phyloP scores from a whole-genome alignment of 2,888 invertebrate species.

The Stenoptilia bipunctidactyla region DNA sequence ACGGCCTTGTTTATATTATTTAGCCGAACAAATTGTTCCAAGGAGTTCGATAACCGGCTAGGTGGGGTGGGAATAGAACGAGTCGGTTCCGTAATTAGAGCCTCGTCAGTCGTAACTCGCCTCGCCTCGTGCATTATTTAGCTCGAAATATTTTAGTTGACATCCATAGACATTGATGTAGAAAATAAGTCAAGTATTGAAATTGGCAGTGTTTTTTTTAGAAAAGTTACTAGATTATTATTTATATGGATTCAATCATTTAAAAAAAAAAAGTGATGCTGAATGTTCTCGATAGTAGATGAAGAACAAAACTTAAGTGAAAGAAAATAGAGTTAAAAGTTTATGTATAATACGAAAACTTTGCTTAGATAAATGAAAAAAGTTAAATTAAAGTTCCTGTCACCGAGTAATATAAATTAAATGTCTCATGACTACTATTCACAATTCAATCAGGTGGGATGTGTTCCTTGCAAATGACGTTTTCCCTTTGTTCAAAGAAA shows the following conservation, averaged over 20 bases:
- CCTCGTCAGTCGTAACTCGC: constrained; percentile 27
- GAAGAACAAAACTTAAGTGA: constrained; percentile 1
- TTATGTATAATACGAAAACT: constrained; percentile 12
- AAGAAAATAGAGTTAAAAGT: constrained; percentile 2
- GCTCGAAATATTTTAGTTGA: constrained; percentile 21
- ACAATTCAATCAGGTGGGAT: background rate
- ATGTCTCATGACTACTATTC: constrained; percentile 1
- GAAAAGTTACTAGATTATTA: background rate
- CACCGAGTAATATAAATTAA: constrained; percentile 4
- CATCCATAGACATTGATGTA: constrained; percentile 31
- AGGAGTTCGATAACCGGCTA: constrained; percentile 51
- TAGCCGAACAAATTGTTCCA: constrained; percentile 28
- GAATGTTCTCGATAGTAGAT: too few relatives aligned
- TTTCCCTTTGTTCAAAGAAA: constrained; percentile 21
- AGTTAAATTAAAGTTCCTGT: constrained; percentile 28
- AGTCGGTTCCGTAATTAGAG: constrained; percentile 44
- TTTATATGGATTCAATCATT: too few relatives aligned
- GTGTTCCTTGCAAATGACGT: constrained; percentile 16
- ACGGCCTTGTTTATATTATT: constrained; percentile 41
- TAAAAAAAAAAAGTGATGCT: too few relatives aligned
- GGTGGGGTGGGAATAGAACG: constrained; percentile 42
- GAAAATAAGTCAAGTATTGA: constrained; percentile 47
- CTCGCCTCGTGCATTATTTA: constrained; percentile 54
- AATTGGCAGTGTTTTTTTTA: background rate
- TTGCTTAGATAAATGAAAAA: constrained; percentile 31